A percentile compares a stretch with the other conserved stretches of the same genome.
These are phyloP conservation scores for Aythya baeri DNA, from an alignment of 2,113 vertebrate genomes.

Conservation along the genomic window DNA sequence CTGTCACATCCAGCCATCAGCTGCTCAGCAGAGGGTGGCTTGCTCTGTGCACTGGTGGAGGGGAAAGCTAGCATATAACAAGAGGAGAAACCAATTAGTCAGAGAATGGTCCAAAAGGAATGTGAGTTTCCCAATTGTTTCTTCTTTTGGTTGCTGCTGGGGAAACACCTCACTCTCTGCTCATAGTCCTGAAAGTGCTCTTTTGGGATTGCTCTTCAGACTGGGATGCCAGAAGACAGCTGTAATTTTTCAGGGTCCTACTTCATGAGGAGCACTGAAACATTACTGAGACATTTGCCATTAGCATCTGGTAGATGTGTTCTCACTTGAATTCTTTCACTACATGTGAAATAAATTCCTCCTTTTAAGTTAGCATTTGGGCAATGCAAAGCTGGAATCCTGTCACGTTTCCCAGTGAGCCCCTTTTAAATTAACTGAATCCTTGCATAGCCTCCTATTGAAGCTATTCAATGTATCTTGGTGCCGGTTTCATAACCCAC, in stretches of 20 bases:
- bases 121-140: not conserved
- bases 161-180: not conserved
- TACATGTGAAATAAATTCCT: not conserved
- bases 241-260: not conserved
- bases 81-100: not conserved
- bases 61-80: not conserved
- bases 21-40: not conserved
- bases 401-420: not conserved
- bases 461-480: not conserved
- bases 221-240: not conserved
- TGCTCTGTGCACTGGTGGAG: not conserved
- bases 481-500: not conserved
- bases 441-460: not conserved
- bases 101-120: not conserved
- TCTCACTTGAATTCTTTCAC: not conserved
- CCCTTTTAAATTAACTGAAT: not conserved
- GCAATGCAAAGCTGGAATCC: not conserved
- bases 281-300: not conserved
- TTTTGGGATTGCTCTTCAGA: too few species aligned
- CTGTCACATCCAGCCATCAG: too few species aligned
- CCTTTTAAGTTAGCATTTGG: not conserved
- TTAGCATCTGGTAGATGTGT: not conserved
- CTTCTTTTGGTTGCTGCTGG: not conserved
- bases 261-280: not conserved
- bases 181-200: not conserved